Percentiles rank a stretch among this genome's conserved stretches.
Evolutionary conservation across 92 coral and sea anemone species (phyloP).

Genomic region (Muricea muricata): DNA sequence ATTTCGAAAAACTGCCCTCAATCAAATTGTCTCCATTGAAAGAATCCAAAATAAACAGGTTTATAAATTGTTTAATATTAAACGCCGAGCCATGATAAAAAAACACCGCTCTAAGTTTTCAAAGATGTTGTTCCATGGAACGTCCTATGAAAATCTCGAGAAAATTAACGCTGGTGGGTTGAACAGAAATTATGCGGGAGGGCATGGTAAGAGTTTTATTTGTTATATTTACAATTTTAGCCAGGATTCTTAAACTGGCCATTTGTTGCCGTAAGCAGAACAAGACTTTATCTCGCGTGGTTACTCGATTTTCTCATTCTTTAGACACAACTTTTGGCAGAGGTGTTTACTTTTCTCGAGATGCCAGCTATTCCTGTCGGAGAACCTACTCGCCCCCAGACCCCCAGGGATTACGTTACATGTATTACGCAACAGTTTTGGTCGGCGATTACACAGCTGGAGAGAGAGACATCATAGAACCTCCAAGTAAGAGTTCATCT

Average conservation of each 20-base stretch:
- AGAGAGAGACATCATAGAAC: conserved; percentile 27
- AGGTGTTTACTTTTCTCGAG: conserved; percentile 73
- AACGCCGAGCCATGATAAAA: conserved; percentile 32
- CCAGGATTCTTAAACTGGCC: background rate
- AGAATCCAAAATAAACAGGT: conserved; percentile 66
- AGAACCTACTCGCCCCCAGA: conserved; percentile 70
- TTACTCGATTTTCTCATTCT: no score
- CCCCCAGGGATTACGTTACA: conserved; percentile 57
- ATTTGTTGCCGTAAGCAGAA: no score
- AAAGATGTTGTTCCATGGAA: conserved; percentile 72
- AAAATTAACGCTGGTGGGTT: conserved; percentile 68
- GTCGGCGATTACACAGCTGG: conserved; percentile 80
- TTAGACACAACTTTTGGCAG: conserved; percentile 55
- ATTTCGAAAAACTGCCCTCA: conserved; percentile 26
- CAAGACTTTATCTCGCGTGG: background rate
- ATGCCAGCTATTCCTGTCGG: conserved; percentile 65
- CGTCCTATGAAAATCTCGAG: conserved; percentile 30
- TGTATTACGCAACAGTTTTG: conserved; percentile 73
- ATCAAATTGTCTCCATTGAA: conserved; percentile 52
- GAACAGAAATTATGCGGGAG: conserved; percentile 77
- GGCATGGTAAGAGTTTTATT: conserved; percentile 60
- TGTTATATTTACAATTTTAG: background rate
- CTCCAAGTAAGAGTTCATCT: conserved; percentile 56
- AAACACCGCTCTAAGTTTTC: conserved; percentile 53
- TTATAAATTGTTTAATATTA: conserved; percentile 40